Evolutionary conservation across 2,888 invertebrate genomes (phyloP), one percentile per base, ranked within the genome.

Genomic region (Idaea aversata): DNA sequence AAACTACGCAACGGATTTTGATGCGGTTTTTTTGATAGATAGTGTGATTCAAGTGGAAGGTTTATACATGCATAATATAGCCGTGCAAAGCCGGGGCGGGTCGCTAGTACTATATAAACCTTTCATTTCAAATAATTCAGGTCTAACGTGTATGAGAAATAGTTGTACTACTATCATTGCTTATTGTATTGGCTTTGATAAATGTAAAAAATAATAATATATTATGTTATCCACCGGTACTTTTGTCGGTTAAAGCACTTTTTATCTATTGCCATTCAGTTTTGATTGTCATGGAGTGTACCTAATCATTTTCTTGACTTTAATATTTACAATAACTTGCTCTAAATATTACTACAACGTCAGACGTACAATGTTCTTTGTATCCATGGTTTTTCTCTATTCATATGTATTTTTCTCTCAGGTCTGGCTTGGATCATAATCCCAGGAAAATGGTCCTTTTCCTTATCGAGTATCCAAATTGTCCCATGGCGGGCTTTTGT

Each of bases 401-500:
- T 15, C 15, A 3, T 3, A 62, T 36, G 25, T 34, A 62, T 63
- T 62, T 16, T 35, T 10, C 47, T 82, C 86, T 4, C 79, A 94
- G 96, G 94, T 68, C 80, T 96, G 63, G 96, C 96, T 0, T 95
- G 95, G 94, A 76, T 94, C 0, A 93, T 97, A 34, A 94, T 97
- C 38, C 97, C 97, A 0, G 83, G 94, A 0, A 80, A 88, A 61
- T 88, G 94, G 84, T 88, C 93, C 0, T 81, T 93, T 58, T 73
- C 83, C 0, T 64, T 93, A 0, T 88, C 87, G 7, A 73, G 76
- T 5, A 77, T 96, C 65, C 79, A 83, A 0, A 93, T 95, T 63
- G 94, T 94, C n/a, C 96, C 97, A 0, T 97, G 97, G 97, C 93
- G 97, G 4, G 83, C 95, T 2, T 95, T 96, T 72, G 85, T 97